Percentiles rank a stretch among this genome's conserved stretches.
phyloP scores from a whole-genome alignment of 2,113 vertebrate species.

The Rhinolophus ferrumequinum region DNA sequence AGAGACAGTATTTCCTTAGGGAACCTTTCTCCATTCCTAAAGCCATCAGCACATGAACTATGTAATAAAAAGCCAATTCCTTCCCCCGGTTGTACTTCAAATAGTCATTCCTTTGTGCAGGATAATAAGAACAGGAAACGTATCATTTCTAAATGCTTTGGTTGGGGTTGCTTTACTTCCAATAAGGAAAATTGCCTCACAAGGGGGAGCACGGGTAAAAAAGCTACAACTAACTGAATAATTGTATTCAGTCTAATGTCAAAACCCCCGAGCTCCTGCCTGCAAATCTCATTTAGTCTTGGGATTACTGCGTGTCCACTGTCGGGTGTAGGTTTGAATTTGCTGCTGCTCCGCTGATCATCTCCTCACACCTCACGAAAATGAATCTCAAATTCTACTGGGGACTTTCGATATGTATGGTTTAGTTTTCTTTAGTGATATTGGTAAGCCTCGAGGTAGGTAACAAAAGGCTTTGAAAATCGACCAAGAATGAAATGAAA shows the following conservation, averaged over 20 bases:
- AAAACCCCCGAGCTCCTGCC: constrained; percentile 42
- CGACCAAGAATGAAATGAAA: background rate
- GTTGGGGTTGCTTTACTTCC: constrained; percentile 66
- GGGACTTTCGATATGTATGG: background rate
- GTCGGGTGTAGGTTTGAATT: background rate
- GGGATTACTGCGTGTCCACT: background rate
- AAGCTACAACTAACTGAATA: constrained; percentile 61
- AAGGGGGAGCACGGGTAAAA: constrained; percentile 62
- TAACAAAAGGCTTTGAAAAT: background rate
- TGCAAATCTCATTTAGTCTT: constrained; percentile 65
- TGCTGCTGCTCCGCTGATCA: background rate
- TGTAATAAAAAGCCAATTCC: constrained; percentile 74
- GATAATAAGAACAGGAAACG: constrained; percentile 79
- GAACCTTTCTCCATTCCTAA: constrained; percentile 55
- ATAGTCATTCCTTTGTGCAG: constrained; percentile 74
- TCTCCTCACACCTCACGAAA: background rate
- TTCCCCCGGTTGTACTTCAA: constrained; percentile 68
- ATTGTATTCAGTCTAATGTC: constrained; percentile 53
- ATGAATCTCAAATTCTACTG: background rate
- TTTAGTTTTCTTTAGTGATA: background rate
- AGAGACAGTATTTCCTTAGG: constrained; percentile 60
- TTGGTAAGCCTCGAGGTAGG: background rate
- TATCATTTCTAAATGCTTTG: constrained; percentile 76
- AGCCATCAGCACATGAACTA: constrained; percentile 54
- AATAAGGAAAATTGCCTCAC: constrained; percentile 77